Evolutionary conservation across 2,888 invertebrate species (phyloP).

Genomic region (Apoderus coryli): DNA sequence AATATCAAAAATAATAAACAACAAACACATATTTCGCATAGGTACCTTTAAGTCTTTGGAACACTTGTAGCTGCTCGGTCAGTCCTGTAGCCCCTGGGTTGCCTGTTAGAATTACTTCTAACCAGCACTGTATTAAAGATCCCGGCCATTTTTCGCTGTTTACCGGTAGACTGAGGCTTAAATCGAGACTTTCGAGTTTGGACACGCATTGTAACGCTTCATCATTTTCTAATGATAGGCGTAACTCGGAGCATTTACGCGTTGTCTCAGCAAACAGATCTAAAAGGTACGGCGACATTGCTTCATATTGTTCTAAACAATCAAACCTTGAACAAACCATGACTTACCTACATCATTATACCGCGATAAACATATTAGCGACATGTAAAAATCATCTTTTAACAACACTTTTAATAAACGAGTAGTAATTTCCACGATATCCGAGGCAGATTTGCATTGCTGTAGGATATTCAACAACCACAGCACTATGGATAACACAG

Average conservation of each 20-base stretch:
- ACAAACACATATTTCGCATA: background rate
- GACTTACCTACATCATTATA: slow-evolving; percentile 56
- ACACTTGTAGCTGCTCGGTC: slow-evolving; percentile 68
- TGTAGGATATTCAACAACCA: slow-evolving; percentile 69
- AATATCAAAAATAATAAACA: slow-evolving; percentile 3
- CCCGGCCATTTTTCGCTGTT: slow-evolving; percentile 26
- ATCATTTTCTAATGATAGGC: slow-evolving; percentile 29
- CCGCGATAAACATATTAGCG: slow-evolving; percentile 70
- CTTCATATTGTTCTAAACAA: no score
- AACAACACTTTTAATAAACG: slow-evolving; percentile 43
- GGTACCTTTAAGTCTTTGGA: slow-evolving; percentile 64
- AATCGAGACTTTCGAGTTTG: slow-evolving; percentile 24
- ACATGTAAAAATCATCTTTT: slow-evolving; percentile 52
- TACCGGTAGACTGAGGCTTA: slow-evolving; percentile 21
- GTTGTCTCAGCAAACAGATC: slow-evolving; percentile 40
- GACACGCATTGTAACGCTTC: slow-evolving; percentile 19
- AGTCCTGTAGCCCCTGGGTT: slow-evolving; percentile 76
- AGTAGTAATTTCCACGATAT: slow-evolving; percentile 53
- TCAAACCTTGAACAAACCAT: background rate
- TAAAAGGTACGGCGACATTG: no score
- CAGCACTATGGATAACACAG: slow-evolving; percentile 65
- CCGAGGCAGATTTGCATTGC: slow-evolving; percentile 30
- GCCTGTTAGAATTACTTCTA: slow-evolving; percentile 70
- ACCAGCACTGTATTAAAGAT: slow-evolving; percentile 47
- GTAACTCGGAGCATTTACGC: slow-evolving; percentile 58